A percentile compares a stretch with the other conserved stretches of the same genome.
Conservation (phyloP, 1,140 invertebrate species). For the Diploscapter pachys region DNA sequence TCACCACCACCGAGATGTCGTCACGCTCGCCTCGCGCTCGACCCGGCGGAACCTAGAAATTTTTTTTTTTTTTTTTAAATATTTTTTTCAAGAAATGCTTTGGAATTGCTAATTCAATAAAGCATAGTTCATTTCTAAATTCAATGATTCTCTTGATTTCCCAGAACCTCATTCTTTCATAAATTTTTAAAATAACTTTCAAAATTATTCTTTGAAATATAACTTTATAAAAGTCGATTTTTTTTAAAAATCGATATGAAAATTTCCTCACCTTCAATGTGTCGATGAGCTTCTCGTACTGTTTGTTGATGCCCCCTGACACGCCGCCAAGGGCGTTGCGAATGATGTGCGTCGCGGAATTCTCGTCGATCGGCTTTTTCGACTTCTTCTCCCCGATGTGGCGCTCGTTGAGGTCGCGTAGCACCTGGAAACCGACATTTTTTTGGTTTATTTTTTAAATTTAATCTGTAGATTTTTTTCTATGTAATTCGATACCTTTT, state of each 20-base stretch:
- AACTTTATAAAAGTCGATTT: neutral
- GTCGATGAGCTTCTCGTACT: slow-evolving; percentile 51
- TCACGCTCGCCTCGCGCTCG: slow-evolving; percentile 50
- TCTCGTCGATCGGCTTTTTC: slow-evolving; percentile 57
- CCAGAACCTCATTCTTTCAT: neutral
- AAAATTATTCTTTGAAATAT: neutral
- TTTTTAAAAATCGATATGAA: neutral
- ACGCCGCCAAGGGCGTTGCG: slow-evolving; percentile 54
- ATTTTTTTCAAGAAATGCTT: neutral
- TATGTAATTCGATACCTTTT: too few relatives aligned
- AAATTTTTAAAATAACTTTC: neutral
- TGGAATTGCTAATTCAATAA: neutral
- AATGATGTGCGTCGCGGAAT: slow-evolving; percentile 55
- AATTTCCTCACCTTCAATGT: slow-evolving; percentile 26
- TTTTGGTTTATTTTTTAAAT: neutral
- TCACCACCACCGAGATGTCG: slow-evolving; percentile 55
- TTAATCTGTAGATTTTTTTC: too few relatives aligned
- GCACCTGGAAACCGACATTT: slow-evolving; percentile 39
- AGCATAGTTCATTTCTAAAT: neutral
- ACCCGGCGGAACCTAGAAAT: slow-evolving; percentile 45
- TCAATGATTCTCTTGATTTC: neutral
- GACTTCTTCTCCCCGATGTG: slow-evolving; percentile 30
- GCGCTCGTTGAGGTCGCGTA: slow-evolving; percentile 41
- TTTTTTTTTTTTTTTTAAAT: too few relatives aligned
- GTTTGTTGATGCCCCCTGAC: slow-evolving; percentile 52